Evolutionary conservation across 2,113 vertebrate genomes (phyloP).

Genomic region (Erythrolamprus reginae): DNA sequence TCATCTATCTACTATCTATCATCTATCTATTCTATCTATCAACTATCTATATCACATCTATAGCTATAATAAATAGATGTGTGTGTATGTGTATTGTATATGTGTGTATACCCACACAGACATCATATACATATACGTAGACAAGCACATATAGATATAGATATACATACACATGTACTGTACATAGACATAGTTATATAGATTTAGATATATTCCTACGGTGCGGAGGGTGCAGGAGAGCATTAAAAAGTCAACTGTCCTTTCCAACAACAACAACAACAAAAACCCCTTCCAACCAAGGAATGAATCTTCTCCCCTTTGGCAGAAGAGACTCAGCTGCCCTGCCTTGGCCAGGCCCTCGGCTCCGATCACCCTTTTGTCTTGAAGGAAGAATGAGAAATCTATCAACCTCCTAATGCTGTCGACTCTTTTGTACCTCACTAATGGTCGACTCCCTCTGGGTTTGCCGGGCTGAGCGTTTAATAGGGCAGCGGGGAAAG

Average conservation of each 20-base stretch:
- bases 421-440: slow-evolving; percentile 46
- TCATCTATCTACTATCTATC: too few species aligned
- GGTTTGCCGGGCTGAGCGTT: slow-evolving; percentile 43
- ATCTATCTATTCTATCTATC: too few species aligned
- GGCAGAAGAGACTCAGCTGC: slow-evolving; percentile 63
- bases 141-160: too few species aligned
- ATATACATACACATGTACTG: too few species aligned
- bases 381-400: slow-evolving; percentile 23
- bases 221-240: background rate
- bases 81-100: too few species aligned
- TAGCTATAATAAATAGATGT: too few species aligned
- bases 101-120: too few species aligned
- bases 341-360: slow-evolving; percentile 24
- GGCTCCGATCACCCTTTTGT: background rate
- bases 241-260: slow-evolving; percentile 71
- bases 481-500: slow-evolving; percentile 21
- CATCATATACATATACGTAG: too few species aligned
- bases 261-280: slow-evolving; percentile 19
- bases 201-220: too few species aligned
- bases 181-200: too few species aligned
- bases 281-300: slow-evolving; percentile 52
- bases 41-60: too few species aligned
- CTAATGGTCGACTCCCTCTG: slow-evolving; percentile 37
- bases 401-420: slow-evolving; percentile 53
- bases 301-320: slow-evolving; percentile 44